Base-by-base conservation (phyloP, 2,113 vertebrate species). In the Triplophysa rosa region DNA sequence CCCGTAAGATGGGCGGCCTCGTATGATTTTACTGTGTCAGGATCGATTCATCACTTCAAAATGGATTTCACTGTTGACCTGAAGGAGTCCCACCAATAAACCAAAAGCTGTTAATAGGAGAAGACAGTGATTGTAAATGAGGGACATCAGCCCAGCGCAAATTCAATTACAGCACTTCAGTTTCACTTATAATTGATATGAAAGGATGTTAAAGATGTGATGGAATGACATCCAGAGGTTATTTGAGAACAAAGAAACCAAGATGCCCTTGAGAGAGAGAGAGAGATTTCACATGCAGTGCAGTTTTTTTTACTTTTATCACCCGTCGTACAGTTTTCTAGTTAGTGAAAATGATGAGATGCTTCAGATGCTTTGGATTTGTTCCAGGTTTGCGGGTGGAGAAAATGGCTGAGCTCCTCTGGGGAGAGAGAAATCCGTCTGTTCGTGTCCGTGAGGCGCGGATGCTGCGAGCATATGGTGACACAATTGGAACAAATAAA, bases 181-280 rank as follows among this genome's bases (percentile, higher is more conserved):
- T 87, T 90, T 87, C 89, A 87, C 89, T 91, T 88, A 85, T 88
- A 90, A 91, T 91, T 90, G 89, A 91, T 91, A 87, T 88, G 88
- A 88, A 89, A 90, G 85, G 87, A 86, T 82, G 87, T 88, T 89
- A 87, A 91, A 90, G 89, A 87, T 88, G 86, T 71, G 62, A 81
- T 72, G 33, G 84, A 83, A 58, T 74, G 85, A 85, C 59, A 70
- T 33, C 56, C 33, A 2, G 83, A 66, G 26, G 61, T 52, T 83
- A 65, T 81, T 69, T 24, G 6, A 8, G 56, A 54, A 26, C 33
- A 47, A 47, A 65, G 59, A 26, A 66, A 2, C 14, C 24, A 2
- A 1, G 24, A 80, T 23, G 49, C 66, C 61, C 67, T 77, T 71
- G 78, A 19, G 65, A 45, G 40, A 45, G 65, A 67, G 26, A 29